Percentiles rank a stretch among this genome's conserved stretches.
Conservation (phyloP, 2,888 invertebrate species). For the Pseudoips prasinana region DNA sequence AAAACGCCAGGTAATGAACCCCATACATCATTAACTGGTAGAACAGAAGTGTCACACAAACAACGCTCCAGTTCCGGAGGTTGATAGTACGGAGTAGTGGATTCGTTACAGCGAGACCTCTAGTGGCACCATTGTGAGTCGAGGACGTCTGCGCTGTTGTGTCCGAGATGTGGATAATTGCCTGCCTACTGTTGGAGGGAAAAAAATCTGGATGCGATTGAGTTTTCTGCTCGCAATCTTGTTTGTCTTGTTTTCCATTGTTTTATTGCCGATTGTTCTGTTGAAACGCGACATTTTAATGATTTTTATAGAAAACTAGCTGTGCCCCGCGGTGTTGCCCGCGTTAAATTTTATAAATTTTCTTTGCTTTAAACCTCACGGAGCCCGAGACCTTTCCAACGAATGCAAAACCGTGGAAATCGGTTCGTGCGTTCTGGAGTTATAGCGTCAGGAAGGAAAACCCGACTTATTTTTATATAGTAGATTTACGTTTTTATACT, state of each 20-base stretch:
- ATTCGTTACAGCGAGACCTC: conserved; percentile 77
- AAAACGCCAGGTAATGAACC: conserved; percentile 64
- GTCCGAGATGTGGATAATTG: conserved; percentile 80
- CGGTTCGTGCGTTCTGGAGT: no score
- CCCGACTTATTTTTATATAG: no score
- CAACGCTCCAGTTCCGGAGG: conserved; percentile 71
- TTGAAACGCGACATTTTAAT: no score
- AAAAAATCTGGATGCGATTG: conserved; percentile 46
- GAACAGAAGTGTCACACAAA: conserved; percentile 66
- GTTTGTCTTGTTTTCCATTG: conserved; percentile 1
- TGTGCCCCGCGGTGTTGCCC: no score
- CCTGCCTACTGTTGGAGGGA: conserved; percentile 44
- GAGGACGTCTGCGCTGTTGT: conserved; percentile 76
- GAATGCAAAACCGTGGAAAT: no score
- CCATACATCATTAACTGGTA: conserved; percentile 74
- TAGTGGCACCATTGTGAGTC: conserved; percentile 76
- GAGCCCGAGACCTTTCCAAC: no score
- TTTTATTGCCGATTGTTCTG: no score
- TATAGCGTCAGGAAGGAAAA: no score
- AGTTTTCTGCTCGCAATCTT: conserved; percentile 8
- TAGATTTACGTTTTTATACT: no score
- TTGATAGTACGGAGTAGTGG: conserved; percentile 71
- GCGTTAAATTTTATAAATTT: no score
- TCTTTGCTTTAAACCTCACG: no score
- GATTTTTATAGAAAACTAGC: no score